A percentile compares a stretch with the other conserved stretches of the same genome.
Conservation (phyloP, 1,140 invertebrate genomes). For the Brachionus koreanus region DNA sequence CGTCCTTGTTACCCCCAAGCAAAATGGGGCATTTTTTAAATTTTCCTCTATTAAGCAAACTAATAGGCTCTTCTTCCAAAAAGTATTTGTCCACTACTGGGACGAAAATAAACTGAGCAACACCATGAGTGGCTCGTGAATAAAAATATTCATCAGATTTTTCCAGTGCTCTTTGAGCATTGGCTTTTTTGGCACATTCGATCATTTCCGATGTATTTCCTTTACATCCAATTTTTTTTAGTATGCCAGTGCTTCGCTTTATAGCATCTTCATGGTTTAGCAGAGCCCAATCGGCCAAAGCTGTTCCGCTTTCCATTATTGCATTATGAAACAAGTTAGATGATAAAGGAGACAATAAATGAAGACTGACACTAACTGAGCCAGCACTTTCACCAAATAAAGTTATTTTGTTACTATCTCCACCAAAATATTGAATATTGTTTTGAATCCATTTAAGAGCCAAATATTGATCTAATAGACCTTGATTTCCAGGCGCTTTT, state of each 20-base stretch:
- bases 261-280: conserved; percentile 57
- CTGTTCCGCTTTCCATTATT: conserved; percentile 64
- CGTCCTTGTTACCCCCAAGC: conserved; percentile 86
- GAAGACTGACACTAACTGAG: conserved; percentile 85
- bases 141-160: conserved; percentile 74
- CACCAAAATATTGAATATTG: conserved; percentile 87
- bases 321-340: conserved; percentile 79
- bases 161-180: conserved; percentile 69
- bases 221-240: conserved; percentile 60
- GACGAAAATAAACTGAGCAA: conserved; percentile 76
- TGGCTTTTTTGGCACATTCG: conserved; percentile 70
- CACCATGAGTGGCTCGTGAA: conserved; percentile 67
- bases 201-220: conserved; percentile 64
- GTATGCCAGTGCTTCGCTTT: background rate
- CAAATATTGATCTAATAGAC: conserved; percentile 88
- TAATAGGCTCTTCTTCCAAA: conserved; percentile 75
- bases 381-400: conserved; percentile 94
- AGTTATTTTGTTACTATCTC: conserved; percentile 87
- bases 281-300: conserved; percentile 83
- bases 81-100: conserved; percentile 87
- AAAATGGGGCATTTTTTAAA: conserved; percentile 90
- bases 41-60: conserved; percentile 72
- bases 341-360: conserved; percentile 79
- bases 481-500: conserved; percentile 88
- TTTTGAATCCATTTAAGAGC: conserved; percentile 72